phyloP scores from a whole-genome alignment of 2,888 invertebrate genomes.

The Plemyria rubiginata region DNA sequence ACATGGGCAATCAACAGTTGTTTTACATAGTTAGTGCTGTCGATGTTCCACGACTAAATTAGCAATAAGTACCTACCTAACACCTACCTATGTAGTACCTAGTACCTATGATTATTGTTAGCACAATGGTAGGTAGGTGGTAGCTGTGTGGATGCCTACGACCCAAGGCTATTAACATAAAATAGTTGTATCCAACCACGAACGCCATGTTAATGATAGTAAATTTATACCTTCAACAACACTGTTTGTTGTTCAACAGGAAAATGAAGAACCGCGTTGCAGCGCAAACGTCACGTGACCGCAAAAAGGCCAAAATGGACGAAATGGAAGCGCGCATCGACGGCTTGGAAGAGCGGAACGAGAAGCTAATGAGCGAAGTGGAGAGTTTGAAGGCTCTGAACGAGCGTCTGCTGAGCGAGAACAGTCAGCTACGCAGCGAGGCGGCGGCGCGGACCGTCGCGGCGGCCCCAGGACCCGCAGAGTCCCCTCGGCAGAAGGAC shows the following conservation, averaged over 20 bases:
- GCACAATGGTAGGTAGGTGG: not conserved
- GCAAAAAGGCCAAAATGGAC: constrained; percentile 97
- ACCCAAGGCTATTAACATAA: not conserved
- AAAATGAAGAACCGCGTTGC: constrained; percentile 98
- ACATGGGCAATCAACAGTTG: not conserved
- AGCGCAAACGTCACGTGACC: constrained; percentile 98
- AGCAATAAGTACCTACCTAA: not conserved
- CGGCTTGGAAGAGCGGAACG: constrained; percentile 86
- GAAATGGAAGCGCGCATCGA: constrained; percentile 92
- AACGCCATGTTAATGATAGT: no score
- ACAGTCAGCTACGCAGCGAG: constrained; percentile 84
- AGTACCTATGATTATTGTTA: not conserved
- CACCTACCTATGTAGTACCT: not conserved
- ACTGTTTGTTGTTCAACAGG: constrained; percentile 75
- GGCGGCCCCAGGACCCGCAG: constrained; percentile 90
- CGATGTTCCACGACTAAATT: not conserved
- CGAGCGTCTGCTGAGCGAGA: constrained; percentile 87
- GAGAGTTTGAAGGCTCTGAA: constrained; percentile 88
- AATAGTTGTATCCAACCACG: no score
- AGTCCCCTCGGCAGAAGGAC: constrained; percentile 98
- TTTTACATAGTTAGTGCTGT: not conserved
- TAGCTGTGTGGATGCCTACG: not conserved
- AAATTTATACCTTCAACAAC: not conserved
- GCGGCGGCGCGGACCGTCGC: constrained; percentile 87
- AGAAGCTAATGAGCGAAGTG: constrained; percentile 87